phyloP scores from a whole-genome alignment of 2,797 vertebrate species.

The Amblyopsis hoosieri region DNA sequence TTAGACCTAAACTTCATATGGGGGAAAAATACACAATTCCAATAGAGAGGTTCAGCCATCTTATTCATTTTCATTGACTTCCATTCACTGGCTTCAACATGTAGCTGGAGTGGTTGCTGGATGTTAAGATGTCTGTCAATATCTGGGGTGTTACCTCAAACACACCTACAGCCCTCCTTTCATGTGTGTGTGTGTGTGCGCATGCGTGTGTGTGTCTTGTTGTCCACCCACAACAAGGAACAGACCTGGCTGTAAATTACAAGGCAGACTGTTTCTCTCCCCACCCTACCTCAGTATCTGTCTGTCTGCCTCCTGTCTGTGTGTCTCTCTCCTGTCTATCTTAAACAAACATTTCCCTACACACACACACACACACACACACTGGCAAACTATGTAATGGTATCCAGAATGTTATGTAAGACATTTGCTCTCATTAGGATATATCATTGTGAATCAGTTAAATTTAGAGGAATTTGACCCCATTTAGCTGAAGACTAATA shows the following conservation, averaged over 20 bases:
- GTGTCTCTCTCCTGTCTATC: background rate
- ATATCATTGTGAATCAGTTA: background rate
- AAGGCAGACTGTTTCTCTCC: slow-evolving; percentile 30
- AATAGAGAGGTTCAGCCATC: no score
- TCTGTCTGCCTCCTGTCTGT: slow-evolving; percentile 3
- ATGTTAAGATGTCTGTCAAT: no score
- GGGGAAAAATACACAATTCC: no score
- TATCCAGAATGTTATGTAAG: slow-evolving; percentile 11
- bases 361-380: background rate
- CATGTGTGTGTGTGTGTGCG: background rate
- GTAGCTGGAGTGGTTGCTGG: no score
- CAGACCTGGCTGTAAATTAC: slow-evolving; percentile 49
- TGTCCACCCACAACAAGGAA: slow-evolving; percentile 18
- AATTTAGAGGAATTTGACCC: no score
- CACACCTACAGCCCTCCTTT: no score
- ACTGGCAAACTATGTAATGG: slow-evolving; percentile 5
- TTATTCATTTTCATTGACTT: no score
- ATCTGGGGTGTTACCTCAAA: no score
- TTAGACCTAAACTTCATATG: no score
- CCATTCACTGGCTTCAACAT: no score
- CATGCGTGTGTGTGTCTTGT: background rate
- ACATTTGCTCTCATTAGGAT: slow-evolving; percentile 5
- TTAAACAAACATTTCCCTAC: slow-evolving; percentile 14
- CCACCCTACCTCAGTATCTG: slow-evolving; percentile 3
- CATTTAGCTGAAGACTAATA: no score